phyloP scores from a whole-genome alignment of 2,113 vertebrate genomes.

The human region DNA sequence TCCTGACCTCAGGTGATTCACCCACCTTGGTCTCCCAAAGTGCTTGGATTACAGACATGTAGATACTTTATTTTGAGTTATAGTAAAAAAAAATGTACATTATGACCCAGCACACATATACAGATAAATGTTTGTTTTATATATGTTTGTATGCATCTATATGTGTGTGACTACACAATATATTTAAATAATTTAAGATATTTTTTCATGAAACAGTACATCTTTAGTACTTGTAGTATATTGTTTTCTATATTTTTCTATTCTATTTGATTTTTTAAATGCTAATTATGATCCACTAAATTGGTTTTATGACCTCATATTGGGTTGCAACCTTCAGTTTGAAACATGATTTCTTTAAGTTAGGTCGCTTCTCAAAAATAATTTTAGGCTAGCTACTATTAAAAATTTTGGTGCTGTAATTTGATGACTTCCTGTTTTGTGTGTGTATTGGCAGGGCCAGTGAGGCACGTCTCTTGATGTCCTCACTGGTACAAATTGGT shows the following conservation, averaged over 20 bases:
- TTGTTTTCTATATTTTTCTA: slow-evolving; percentile 20
- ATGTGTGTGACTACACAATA: background rate
- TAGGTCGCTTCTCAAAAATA: slow-evolving; percentile 42
- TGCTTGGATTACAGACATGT: too few relatives aligned
- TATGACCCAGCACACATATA: background rate
- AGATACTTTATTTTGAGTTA: slow-evolving; percentile 15
- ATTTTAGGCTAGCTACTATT: background rate
- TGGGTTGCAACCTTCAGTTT: background rate
- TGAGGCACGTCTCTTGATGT: background rate
- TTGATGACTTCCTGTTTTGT: background rate
- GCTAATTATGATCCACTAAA: background rate
- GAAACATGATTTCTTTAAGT: slow-evolving; percentile 4
- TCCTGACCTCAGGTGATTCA: too few relatives aligned
- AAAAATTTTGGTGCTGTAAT: background rate
- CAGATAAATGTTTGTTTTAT: background rate
- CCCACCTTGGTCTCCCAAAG: too few relatives aligned
- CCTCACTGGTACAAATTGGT: slow-evolving; percentile 40
- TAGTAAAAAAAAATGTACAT: background rate
- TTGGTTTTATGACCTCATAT: slow-evolving; percentile 10
- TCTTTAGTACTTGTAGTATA: background rate
- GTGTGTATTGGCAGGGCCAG: background rate
- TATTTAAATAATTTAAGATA: slow-evolving; percentile 33
- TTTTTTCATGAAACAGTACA: slow-evolving; percentile 38
- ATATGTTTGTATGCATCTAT: background rate
- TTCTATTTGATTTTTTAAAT: slow-evolving; percentile 35